Conservation (phyloP, 2,888 invertebrate species). For the Eueremaeus valkanovi region DNA sequence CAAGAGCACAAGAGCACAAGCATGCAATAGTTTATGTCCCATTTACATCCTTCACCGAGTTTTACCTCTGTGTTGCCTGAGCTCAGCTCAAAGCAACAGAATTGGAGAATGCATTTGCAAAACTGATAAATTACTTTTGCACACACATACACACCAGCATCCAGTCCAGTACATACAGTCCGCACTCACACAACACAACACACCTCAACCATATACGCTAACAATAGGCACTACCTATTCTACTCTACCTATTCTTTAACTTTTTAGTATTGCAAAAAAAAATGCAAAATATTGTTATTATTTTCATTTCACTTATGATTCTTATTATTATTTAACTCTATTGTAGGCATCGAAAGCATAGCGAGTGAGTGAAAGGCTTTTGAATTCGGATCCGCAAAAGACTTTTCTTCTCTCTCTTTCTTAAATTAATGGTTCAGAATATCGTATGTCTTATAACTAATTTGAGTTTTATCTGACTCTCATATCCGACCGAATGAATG, state of each 20-base stretch:
- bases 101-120: conserved; percentile 18
- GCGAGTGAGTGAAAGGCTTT: not conserved
- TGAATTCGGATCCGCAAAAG: not conserved
- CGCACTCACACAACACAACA: conserved; percentile 22
- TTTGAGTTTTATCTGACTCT: conserved; percentile 11
- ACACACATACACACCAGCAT: conserved; percentile 1
- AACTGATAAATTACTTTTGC: conserved; percentile 35
- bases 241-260: not conserved
- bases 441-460: not conserved
- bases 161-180: not conserved
- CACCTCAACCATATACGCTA: conserved; percentile 32
- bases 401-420: not conserved
- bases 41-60: conserved; percentile 37
- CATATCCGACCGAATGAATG: not conserved
- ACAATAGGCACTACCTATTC: conserved; percentile 34
- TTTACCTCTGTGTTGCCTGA: conserved; percentile 14
- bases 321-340: conserved; percentile 34
- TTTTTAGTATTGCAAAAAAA: conserved; percentile 16
- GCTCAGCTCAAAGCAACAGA: not conserved
- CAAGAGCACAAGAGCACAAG: not conserved
- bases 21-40: conserved; percentile 25
- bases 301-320: not conserved
- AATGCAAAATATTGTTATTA: conserved; percentile 14
- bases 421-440: conserved; percentile 8
- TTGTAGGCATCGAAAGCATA: not conserved